phyloP scores from a whole-genome alignment of 2,888 invertebrate species.

The Tricholauxania praeusta region DNA sequence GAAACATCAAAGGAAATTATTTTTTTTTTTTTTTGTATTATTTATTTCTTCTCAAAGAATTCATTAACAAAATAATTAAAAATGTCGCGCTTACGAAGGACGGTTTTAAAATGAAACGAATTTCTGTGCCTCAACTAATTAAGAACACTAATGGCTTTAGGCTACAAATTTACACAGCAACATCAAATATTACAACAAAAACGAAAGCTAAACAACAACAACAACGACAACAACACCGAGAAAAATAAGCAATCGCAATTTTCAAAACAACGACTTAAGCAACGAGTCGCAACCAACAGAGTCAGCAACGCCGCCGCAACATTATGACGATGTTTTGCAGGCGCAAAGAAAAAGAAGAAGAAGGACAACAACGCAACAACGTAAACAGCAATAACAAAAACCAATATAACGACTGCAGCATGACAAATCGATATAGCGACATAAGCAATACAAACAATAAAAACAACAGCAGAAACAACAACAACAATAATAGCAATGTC shows the following conservation, averaged over 20 bases:
- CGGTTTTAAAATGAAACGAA: conserved; percentile 51
- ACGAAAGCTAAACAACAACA: conserved; percentile 26
- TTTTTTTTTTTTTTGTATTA: background rate
- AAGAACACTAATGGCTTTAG: conserved; percentile 45
- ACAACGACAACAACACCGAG: conserved; percentile 34
- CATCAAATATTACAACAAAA: conserved; percentile 31
- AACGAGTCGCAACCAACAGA: conserved; percentile 35
- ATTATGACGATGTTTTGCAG: conserved; percentile 50
- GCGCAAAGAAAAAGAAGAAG: conserved; percentile 45
- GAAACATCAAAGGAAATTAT: background rate
- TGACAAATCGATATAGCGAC: conserved; percentile 48
- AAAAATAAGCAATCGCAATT: conserved; percentile 34
- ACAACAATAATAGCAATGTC: conserved; percentile 19
- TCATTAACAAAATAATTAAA: conserved; percentile 29
- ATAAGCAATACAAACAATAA: conserved; percentile 16
- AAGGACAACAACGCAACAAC: conserved; percentile 27
- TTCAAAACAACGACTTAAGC: conserved; percentile 36
- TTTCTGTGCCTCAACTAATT: conserved; percentile 45
- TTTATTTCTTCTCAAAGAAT: conserved; percentile 9
- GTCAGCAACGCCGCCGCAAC: conserved; percentile 25
- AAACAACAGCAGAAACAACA: conserved; percentile 13
- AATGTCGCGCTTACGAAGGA: conserved; percentile 46
- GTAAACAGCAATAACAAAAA: conserved; percentile 31
- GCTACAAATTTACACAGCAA: conserved; percentile 18
- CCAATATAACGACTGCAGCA: conserved; percentile 41